Base-by-base conservation (phyloP, 2,888 invertebrate species). In the Pyrrhosoma nymphula region DNA sequence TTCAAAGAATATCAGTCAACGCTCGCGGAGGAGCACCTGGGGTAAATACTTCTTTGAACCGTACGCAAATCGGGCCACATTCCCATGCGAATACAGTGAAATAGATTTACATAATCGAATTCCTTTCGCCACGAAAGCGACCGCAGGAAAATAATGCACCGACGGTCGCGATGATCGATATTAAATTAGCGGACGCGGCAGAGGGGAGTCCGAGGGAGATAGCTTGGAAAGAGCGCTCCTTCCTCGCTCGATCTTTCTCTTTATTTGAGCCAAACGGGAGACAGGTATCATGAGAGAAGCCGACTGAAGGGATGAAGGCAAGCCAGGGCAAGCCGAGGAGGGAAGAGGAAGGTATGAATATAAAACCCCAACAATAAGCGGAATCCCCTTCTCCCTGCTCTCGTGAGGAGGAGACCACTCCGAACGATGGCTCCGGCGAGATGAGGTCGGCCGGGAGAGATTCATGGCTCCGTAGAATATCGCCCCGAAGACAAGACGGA, bases 311-410 rank as follows among this genome's bases (percentile, higher is more conserved):
- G 69, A 69, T 20, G 69, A 69, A 69, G n/a, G 69, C 60, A 20
- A 69, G 69, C 69, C 69, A 14, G n/a, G 69, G 14, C 35, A 82
- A 75, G 30, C n/a, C n/a, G 30, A 10, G 30, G 35, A 30, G 82
- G 82, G 82, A 82, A 82, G 26, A 35, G 82, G 82, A 23, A n/a
- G n/a, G 30, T 82, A 82, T 82, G 82, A 82, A 82, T 82, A 82
- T 82, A 82, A 60, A 82, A 82, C n/a, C 82, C 82, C 82, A 82
- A 82, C 82, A 82, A 82, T 82, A 82, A 82, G 82, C 82, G 82
- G 82, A 82, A 82, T 82, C 30, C 82, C 35, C 47, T 47, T 47
- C 47, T 47, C 47, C 8, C 47, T 23, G n/a, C 35, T 30, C 82
- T 82, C 82, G 82, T 35, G 30, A n/a, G 10, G 82, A 60, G 60